A percentile compares a stretch with the other conserved stretches of the same genome.
Evolutionary conservation across 2,888 invertebrate genomes (phyloP).

Genomic region (Scaptomyza caliginosa): DNA sequence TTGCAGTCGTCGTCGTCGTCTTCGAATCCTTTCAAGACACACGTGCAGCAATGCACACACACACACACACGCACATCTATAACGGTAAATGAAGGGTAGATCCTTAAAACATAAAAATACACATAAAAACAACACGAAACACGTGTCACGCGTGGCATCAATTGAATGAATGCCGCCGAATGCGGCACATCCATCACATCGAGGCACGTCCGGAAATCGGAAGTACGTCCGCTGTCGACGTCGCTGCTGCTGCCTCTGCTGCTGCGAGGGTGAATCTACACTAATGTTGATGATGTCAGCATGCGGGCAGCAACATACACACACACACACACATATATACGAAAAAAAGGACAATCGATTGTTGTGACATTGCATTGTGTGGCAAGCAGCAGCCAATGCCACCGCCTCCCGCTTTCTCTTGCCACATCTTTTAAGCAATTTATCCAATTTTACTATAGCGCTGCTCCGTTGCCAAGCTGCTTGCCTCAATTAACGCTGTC

Average conservation of each 20-base stretch:
- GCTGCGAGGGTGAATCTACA: slow-evolving; percentile 30
- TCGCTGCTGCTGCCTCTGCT: slow-evolving; percentile 8
- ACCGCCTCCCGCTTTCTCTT: background rate
- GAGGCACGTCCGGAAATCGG: slow-evolving; percentile 64
- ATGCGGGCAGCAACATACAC: slow-evolving; percentile 49
- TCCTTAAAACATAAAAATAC: slow-evolving; percentile 6
- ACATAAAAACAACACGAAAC: slow-evolving; percentile 38
- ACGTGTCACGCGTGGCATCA: slow-evolving; percentile 70
- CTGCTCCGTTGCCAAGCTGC: slow-evolving; percentile 38
- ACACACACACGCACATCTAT: background rate
- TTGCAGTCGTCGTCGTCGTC: background rate
- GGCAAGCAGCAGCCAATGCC: slow-evolving; percentile 17
- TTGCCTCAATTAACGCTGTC: slow-evolving; percentile 65
- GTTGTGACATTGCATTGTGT: slow-evolving; percentile 70
- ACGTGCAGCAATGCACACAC: slow-evolving; percentile 63
- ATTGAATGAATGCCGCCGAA: slow-evolving; percentile 58
- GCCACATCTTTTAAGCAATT: slow-evolving; percentile 40
- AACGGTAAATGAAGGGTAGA: slow-evolving; percentile 50
- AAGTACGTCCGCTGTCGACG: slow-evolving; percentile 50
- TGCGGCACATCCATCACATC: slow-evolving; percentile 54
- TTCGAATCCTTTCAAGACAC: slow-evolving; percentile 65
- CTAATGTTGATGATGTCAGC: slow-evolving; percentile 65
- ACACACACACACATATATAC: no score
- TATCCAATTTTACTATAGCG: slow-evolving; percentile 54
- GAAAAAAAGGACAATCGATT: slow-evolving; percentile 77